These are phyloP conservation scores for Pheosia tremula DNA, from an alignment of 2,888 invertebrate genomes.

Conservation along the genomic window DNA sequence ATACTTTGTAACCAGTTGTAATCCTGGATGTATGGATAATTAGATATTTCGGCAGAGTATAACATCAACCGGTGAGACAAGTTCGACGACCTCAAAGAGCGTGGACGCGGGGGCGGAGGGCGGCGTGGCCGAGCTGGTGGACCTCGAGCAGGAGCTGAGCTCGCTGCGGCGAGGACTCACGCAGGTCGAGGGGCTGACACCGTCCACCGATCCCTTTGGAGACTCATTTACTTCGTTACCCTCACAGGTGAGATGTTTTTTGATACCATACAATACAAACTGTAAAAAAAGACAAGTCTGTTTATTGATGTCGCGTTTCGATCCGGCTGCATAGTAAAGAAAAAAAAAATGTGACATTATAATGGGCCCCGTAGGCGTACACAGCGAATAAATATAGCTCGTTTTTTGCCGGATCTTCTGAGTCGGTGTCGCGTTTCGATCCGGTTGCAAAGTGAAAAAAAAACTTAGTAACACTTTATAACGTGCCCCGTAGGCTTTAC, in stretches of 20 bases:
- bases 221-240: slow-evolving; percentile 72
- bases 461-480: too few species aligned
- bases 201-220: slow-evolving; percentile 83
- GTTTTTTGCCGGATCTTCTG: too few species aligned
- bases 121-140: slow-evolving; percentile 94
- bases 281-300: background rate
- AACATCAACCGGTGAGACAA: slow-evolving; percentile 56
- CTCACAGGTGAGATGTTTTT: slow-evolving; percentile 54
- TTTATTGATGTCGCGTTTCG: too few species aligned
- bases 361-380: too few species aligned
- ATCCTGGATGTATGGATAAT: too few species aligned
- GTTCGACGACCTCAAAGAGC: slow-evolving; percentile 45
- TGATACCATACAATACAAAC: background rate
- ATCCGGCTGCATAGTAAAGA: too few species aligned
- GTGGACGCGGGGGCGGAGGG: slow-evolving; percentile 70
- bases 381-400: too few species aligned
- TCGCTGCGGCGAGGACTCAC: slow-evolving; percentile 94
- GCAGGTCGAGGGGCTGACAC: slow-evolving; percentile 94
- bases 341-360: too few species aligned
- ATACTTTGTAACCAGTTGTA: too few species aligned
- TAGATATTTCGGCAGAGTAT: slow-evolving; percentile 47
- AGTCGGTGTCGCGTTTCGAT: too few species aligned
- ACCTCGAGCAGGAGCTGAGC: slow-evolving; percentile 93
- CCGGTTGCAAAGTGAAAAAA: too few species aligned
- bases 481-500: too few species aligned